Percentiles rank a stretch among this genome's conserved stretches.
Conservation (phyloP, 2,113 vertebrate species). For the Ranitomeya imitator region DNA sequence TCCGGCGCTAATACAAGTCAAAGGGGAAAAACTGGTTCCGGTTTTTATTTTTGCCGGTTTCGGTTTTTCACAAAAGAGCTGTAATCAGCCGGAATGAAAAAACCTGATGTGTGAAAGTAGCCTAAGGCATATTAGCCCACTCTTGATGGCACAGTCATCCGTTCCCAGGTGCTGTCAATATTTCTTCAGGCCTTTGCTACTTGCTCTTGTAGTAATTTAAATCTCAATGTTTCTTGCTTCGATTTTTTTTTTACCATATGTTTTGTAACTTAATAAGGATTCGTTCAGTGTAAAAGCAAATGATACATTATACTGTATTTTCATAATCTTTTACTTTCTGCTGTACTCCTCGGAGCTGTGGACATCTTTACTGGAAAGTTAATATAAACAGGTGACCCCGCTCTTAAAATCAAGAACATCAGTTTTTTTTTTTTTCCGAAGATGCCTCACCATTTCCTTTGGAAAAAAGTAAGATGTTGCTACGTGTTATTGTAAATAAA, state of each 20-base stretch:
- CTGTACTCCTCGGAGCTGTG: background rate
- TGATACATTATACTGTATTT: background rate
- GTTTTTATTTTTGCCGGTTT: too few relatives aligned
- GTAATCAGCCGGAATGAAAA: too few relatives aligned
- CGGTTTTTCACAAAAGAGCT: too few relatives aligned
- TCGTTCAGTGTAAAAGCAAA: background rate
- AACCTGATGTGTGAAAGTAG: too few relatives aligned
- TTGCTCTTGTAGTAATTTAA: constrained; percentile 12
- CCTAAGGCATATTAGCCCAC: background rate
- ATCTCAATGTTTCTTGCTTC: constrained; percentile 19
- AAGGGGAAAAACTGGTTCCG: too few relatives aligned
- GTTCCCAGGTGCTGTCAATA: background rate
- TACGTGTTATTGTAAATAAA: constrained; percentile 6
- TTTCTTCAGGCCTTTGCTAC: background rate
- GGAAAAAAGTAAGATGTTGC: constrained; percentile 10
- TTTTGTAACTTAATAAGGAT: constrained; percentile 42
- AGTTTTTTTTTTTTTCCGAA: background rate
- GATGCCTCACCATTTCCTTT: constrained; percentile 4
- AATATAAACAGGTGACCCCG: constrained; percentile 36
- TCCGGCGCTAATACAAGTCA: too few relatives aligned
- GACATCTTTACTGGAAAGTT: constrained; percentile 34
- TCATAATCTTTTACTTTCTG: constrained; percentile 26
- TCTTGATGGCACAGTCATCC: background rate
- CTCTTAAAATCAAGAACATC: constrained; percentile 10
- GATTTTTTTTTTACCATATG: constrained; percentile 40